Evolutionary conservation across 2,797 vertebrate species (phyloP), one percentile per base, ranked within the genome.

Genomic region (Sciurus vulgaris): DNA sequence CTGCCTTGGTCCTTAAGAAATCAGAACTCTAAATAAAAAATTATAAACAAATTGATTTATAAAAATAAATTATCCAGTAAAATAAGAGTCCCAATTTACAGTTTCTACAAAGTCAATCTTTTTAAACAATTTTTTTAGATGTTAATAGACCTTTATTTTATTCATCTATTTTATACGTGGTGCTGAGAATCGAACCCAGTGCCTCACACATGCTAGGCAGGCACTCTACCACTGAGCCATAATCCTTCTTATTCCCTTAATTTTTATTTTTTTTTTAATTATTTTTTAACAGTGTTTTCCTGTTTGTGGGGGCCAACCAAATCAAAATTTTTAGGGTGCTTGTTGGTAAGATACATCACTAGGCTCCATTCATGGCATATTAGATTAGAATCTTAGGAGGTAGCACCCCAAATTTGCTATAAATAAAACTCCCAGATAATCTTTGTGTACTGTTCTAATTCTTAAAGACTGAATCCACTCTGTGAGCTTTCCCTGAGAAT

Each of bases 401-500:
- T 1, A 41, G 17, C 24, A 47, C 3, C 44, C 22, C 3, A 22
- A 95, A 73, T 65, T 14, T 49, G 33, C 7, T 78, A 41, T 94
- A 86, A 89, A 81, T 41, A 74, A 56, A 33, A 49, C 14, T 4
- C 35, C 10, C 7, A 65, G 59, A 4, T 61, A 54, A 90, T 41
- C 76, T 54, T 91, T 61, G 41, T 20, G 2, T 26, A 56, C 38
- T 59, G 12, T 41, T 96, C 49, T 95, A 63, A 86, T 47, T 70
- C 38, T 95, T 88, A 86, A 76, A 14, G 17, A 41, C 65, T 85
- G 76, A 73, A 81, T 95, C 9, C 26, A 54, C 78, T 93, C 15
- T 90, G 38, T 44, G 96, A 88, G 6, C n/a, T 74, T 93, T 5
- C 14, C 10, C 47, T 88, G 61, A 92, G 89, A 84, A 85, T 67